Evolutionary conservation across 2,113 vertebrate genomes (phyloP), one percentile per base, ranked within the genome.

Genomic region (Patagioenas fasciata): DNA sequence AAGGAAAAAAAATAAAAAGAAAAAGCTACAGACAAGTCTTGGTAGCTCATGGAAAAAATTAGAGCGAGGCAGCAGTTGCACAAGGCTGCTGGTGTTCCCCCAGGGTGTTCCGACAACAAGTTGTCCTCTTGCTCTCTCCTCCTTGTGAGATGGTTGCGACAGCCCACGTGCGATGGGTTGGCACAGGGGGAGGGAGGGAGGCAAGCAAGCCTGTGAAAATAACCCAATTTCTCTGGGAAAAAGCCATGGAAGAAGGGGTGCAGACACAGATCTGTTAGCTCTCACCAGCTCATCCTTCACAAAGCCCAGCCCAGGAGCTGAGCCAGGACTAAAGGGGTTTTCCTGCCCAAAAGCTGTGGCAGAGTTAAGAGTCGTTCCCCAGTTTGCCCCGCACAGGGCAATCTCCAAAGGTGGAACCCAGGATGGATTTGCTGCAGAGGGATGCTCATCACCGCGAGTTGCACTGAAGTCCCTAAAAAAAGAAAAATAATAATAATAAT

Each of bases 351-450:
- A 56, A 42, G 11, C 18, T 26, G 32, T 11, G 53, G 3, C 17
- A 72, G 42, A 31, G 12, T 13, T 32, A 40, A 17, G 13, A 4
- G 6, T 4, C 16, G 10, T 28, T 29, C 11, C 32, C 40, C 7
- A 0, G 17, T 75, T 6, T 47, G 1, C n/a, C 42, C 53, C 21
- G 15, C 4, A 1, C 11, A 15, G 6, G 21, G 34, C 13, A 50
- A 48, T 38, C 4, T 53, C 15, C 25, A 40, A 23, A 19, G 13
- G 2, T 36, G 18, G 31, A 61, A 70, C 0, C 2, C 0, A 0
- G 31, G 29, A 9, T 58, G 11, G 4, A 80, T 82, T 62, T 77
- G 32, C 42, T 74, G 65, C 47, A 54, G 21, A 42, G 11, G 8
- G 18, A 4, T 57, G 15, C 7, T 53, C 20, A 8, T 53, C 15